Evolutionary conservation across 1,140 invertebrate species (phyloP), one percentile per base, ranked within the genome.

Genomic region (Matsumurasca onukii): DNA sequence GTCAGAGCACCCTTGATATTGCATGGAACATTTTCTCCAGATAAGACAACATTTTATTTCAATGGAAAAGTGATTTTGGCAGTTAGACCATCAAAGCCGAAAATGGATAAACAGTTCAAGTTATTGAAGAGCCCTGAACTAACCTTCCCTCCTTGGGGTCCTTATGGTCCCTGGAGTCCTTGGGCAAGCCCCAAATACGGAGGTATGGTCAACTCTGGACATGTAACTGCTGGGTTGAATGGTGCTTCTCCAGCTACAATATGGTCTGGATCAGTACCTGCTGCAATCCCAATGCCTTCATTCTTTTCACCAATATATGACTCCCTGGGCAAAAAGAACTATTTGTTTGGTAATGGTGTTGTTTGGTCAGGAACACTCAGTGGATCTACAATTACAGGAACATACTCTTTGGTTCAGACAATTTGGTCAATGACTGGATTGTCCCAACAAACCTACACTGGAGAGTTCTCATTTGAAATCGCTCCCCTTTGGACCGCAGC

Each of bases 211-310:
- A 3, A 31, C 13, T 66, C 67, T 29, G 70, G 70, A 31, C 66
- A 49, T 31, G 45, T 71, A 59, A 59, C 52, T 31, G 63, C 62
- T 22, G 62, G 63, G 17, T 39, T 64, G 29, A 5, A 29, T 20
- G 55, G 55, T 39, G 22, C 39, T 17, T 34, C 31, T 9, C 20
- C 29, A 17, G 51, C 34, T 29, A 67, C 70, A 29, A 17, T 72
- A n/a, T 72, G 70, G 70, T 62, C 63, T 25, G 70, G 70, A 48
- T 31, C 30, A 20, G 13, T 72, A n/a, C 70, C 70, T 27, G 39
- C 29, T 13, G 48, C 30, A 49, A 69, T 72, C 3, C 25, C 49
- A 51, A 29, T 69, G 20, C 68, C 70, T 9, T 24, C 66, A 15
- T 72, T 72, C 31, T 71, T 51, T 31, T 57, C 63, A 1, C 68